These are phyloP conservation scores for Halesus radiatus DNA, from an alignment of 1,140 invertebrate genomes.

Conservation along the genomic window DNA sequence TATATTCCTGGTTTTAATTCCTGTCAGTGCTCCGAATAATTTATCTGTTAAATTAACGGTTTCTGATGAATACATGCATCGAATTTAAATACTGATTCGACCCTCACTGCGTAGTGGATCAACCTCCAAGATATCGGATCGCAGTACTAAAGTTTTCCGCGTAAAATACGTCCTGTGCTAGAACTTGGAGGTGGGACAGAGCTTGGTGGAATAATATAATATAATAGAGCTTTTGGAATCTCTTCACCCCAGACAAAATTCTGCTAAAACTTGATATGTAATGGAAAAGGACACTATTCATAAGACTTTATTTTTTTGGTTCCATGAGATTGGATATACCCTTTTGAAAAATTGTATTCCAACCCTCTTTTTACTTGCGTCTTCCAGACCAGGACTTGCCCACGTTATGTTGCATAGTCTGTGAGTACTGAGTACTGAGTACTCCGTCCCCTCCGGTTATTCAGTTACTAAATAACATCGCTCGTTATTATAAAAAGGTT, in stretches of 20 bases:
- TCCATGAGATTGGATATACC: background rate
- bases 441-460: background rate
- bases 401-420: conserved; percentile 24
- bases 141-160: too few relatives aligned
- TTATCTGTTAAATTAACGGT: too few relatives aligned
- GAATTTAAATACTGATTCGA: background rate
- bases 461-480: background rate
- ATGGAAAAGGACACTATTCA: background rate
- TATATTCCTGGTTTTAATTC: too few relatives aligned
- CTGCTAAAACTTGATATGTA: background rate
- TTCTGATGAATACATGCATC: background rate
- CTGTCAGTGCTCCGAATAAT: too few relatives aligned
- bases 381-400: conserved; percentile 12
- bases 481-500: background rate
- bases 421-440: background rate
- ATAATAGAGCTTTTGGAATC: conserved; percentile 16
- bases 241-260: background rate
- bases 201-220: background rate
- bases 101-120: background rate
- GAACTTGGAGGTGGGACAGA: background rate
- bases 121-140: conserved; percentile 22
- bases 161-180: background rate
- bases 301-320: background rate
- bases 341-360: background rate
- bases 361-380: conserved; percentile 16